Percentiles rank a stretch among this genome's conserved stretches.
phyloP scores from a whole-genome alignment of 2,888 invertebrate genomes.

The Syrphus vitripennis region DNA sequence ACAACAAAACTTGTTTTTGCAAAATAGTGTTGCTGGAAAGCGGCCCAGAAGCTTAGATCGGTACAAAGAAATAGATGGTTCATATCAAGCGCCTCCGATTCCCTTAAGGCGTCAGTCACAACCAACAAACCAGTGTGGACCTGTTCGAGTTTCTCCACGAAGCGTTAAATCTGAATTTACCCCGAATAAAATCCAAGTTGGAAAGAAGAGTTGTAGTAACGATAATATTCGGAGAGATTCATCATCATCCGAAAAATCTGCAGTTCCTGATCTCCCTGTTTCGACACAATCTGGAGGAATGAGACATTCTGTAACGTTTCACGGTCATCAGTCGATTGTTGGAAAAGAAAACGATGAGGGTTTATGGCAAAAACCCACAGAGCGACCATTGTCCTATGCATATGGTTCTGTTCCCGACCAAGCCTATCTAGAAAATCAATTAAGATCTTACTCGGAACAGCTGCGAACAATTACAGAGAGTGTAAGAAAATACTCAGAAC shows the following conservation, averaged over 20 bases:
- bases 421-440: constrained; percentile 80
- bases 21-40: constrained; percentile 67
- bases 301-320: constrained; percentile 80
- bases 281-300: constrained; percentile 72
- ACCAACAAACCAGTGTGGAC: constrained; percentile 40
- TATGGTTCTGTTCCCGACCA: constrained; percentile 79
- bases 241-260: constrained; percentile 17
- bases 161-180: constrained; percentile 6
- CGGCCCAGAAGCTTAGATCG: constrained; percentile 80
- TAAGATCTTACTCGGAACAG: constrained; percentile 80
- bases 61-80: constrained; percentile 75
- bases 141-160: background rate
- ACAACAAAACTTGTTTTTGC: constrained; percentile 57
- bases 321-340: constrained; percentile 75
- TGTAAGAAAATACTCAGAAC: constrained; percentile 81
- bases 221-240: constrained; percentile 76
- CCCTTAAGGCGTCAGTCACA: constrained; percentile 76
- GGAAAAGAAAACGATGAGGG: constrained; percentile 53
- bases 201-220: constrained; percentile 77
- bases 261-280: background rate
- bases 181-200: constrained; percentile 46
- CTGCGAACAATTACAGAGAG: constrained; percentile 80
- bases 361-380: constrained; percentile 73
- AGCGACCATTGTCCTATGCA: constrained; percentile 79
- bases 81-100: constrained; percentile 78